phyloP scores from a whole-genome alignment of 2,113 vertebrate species.

The Myotis davidii region DNA sequence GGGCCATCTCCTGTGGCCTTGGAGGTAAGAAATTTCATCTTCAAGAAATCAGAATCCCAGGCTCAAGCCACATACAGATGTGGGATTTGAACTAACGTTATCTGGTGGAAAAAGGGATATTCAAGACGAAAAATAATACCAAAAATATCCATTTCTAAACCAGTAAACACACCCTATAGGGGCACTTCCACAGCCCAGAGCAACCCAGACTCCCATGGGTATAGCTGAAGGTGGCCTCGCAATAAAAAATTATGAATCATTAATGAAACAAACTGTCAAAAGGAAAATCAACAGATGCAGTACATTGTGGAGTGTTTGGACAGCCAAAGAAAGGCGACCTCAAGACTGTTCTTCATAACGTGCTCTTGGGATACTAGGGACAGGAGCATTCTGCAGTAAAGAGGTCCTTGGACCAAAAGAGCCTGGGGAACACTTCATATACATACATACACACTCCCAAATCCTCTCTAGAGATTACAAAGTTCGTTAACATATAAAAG shows the following conservation, averaged over 20 bases:
- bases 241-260: not conserved
- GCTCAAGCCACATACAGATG: not conserved
- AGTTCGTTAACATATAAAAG: not conserved
- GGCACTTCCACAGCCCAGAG: not conserved
- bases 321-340: not conserved
- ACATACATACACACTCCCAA: not conserved
- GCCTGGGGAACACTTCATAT: not conserved
- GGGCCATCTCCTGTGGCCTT: not conserved
- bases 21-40: not conserved
- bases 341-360: not conserved
- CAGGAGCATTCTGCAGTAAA: not conserved
- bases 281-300: not conserved
- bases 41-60: not conserved
- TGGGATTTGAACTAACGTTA: not conserved
- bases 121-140: not conserved
- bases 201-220: not conserved
- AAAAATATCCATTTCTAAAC: not conserved
- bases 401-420: not conserved
- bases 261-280: conserved; percentile 18
- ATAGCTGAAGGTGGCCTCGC: conserved; percentile 16
- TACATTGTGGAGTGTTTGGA: not conserved
- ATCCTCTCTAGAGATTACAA: not conserved
- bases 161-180: not conserved
- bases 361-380: not conserved
- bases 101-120: not conserved